Conservation (phyloP, 2,797 vertebrate genomes). For the Myotis myotis region DNA sequence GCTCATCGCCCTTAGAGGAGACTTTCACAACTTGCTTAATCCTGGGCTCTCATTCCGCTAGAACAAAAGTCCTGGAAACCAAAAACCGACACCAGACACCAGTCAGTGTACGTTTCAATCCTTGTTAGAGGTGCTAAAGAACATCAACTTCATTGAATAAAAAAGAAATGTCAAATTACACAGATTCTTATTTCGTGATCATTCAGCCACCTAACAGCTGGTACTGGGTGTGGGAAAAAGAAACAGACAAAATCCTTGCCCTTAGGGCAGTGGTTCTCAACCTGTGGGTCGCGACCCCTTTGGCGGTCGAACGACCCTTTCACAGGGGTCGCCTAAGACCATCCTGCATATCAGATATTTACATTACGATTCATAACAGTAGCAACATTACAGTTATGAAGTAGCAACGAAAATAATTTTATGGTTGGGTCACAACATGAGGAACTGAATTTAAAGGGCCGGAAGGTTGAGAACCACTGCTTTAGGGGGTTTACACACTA, state of each 20-base stretch:
- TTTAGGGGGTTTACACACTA: neutral
- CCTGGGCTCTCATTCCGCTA: constrained; percentile 14
- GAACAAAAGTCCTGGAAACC: constrained; percentile 39
- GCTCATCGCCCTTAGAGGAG: neutral
- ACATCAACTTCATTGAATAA: neutral
- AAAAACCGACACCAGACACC: neutral
- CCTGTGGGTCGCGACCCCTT: too few species aligned
- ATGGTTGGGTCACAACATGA: too few species aligned
- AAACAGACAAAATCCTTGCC: neutral
- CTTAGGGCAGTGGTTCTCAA: neutral
- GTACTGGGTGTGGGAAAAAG: neutral
- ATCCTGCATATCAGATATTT: too few species aligned
- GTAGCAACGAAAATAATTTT: too few species aligned
- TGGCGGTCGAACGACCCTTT: too few species aligned
- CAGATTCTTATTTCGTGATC: neutral
- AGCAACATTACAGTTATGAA: too few species aligned
- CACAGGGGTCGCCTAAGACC: too few species aligned
- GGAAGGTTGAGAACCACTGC: too few species aligned
- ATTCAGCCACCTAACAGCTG: neutral
- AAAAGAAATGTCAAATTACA: neutral
- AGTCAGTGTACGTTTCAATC: neutral
- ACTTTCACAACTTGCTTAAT: constrained; percentile 26
- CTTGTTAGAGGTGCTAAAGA: neutral
- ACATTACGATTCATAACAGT: too few species aligned
- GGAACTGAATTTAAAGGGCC: too few species aligned